Evolutionary conservation across 2,113 vertebrate genomes (phyloP), one percentile per base, ranked within the genome.

Genomic region (Salvator merianae): DNA sequence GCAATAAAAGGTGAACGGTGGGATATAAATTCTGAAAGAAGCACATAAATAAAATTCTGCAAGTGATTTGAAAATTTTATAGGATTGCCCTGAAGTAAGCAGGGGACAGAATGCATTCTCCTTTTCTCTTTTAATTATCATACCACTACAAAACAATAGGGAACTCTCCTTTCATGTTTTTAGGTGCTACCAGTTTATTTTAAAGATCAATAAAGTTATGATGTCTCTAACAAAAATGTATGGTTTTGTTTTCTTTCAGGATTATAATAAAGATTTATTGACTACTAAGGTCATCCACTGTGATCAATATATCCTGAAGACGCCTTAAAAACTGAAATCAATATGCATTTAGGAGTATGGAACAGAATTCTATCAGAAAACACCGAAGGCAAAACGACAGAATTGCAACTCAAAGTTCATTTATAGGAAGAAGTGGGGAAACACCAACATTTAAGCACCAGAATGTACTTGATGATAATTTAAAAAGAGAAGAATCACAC

Each of bases 181-280:
- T 10, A 2, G n/a, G 12, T 30, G 43, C 9, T 32, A 38, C 38
- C 55, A 62, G 50, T 84, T 79, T 65, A 86, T 88, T 88, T 85
- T 79, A 84, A 87, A 85, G n/a, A 84, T 88, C 82, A 71, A 88
- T 84, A 89, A 92, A 86, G 43, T 34, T 47, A 77, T 73, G 63
- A 38, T 22, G 32, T 81, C 77, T 86, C 62, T 87, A 69, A 84
- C 79, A 68, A 79, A 69, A 77, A 84, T n/a, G 12, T 30, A 86
- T 6, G 72, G 88, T 86, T 83, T 88, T 89, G 70, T 16, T 59
- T 3, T 59, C 55, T 87, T 89, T 84, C 74, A 76, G 69, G 83
- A 79, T 66, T 77, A 78, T 86, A 89, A 91, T 91, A 84, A 92
- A 88, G 90, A 90, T 87, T 77, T 92, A 91, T 82, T 74, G 90